These are phyloP conservation scores for Tenthredo distinguenda DNA, from an alignment of 2,888 invertebrate genomes.

Conservation along the genomic window DNA sequence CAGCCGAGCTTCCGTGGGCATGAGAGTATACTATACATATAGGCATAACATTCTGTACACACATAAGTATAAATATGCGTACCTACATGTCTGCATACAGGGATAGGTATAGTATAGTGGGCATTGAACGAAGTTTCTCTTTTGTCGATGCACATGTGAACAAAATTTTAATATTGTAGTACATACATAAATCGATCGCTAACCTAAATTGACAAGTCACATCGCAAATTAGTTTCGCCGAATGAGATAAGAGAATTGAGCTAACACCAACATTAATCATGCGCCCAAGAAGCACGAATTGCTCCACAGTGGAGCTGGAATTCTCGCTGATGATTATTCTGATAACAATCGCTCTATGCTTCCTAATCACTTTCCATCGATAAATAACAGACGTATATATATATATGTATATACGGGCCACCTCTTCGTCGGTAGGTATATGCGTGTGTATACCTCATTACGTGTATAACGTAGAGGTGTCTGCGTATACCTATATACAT, in stretches of 20 bases:
- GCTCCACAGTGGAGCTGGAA: slow-evolving; percentile 8
- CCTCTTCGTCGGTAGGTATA: background rate
- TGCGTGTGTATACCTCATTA: background rate
- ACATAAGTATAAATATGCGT: background rate
- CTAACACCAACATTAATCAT: background rate
- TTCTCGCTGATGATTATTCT: background rate
- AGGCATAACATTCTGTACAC: background rate
- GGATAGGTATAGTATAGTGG: background rate
- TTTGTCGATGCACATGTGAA: background rate
- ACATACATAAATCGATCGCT: background rate
- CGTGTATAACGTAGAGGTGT: too few relatives aligned
- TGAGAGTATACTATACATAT: too few relatives aligned
- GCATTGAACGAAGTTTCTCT: background rate
- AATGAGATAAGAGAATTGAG: background rate
- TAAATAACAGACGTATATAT: background rate
- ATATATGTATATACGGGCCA: background rate
- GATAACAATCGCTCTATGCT: slow-evolving; percentile 2
- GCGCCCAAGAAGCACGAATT: background rate
- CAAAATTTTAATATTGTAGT: background rate
- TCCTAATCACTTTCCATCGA: slow-evolving; percentile 9
- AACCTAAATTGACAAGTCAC: slow-evolving; percentile 14
- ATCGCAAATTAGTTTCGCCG: background rate
- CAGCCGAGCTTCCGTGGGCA: background rate
- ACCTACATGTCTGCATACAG: background rate
- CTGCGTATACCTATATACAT: too few relatives aligned